Evolutionary conservation across 2,797 vertebrate genomes (phyloP), one percentile per base, ranked within the genome.

Genomic region (Sebastes oblongus): DNA sequence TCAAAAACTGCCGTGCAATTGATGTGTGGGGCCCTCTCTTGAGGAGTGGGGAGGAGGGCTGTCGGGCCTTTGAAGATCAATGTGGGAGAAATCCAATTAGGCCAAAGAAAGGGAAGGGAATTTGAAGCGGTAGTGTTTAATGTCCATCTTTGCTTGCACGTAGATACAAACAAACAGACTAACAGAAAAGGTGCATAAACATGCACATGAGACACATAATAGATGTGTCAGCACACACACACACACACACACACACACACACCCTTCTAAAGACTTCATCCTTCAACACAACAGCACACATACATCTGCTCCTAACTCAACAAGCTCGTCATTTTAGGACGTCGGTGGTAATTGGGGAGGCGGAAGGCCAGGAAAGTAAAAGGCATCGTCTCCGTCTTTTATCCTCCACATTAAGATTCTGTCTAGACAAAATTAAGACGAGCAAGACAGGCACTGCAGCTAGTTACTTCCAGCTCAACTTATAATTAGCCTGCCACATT

Each of bases 71-170:
- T 96, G 95, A 96, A 96, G 94, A 96, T 96, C 92, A 95, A 94
- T 93, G 90, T 91, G 86, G 81, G 90, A 93, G 93, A 94, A 96
- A 96, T 94, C 94, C 94, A 96, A 96, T 96, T 96, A 96, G 90
- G 86, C 79, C 69, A 91, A 93, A 92, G 90, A 95, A 95, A 93
- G 88, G 88, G 84, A 88, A 86, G 86, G 78, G 88, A 94, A 93
- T 93, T 81, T 89, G 88, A 94, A 92, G 92, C 81, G 61, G 86
- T 59, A 27, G 77, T 73, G 84, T 94, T 95, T 94, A 84, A 94
- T 93, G 91, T 94, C 72, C 81, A 78, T 86, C 84, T 88, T 70
- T 84, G 80, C 77, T 80, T 18, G 84, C 77, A 75, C 3, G 18
- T 55, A 75, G 64, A 84, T 12, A 86, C 71, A 86, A 85, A 84